Evolutionary conservation across 2,113 vertebrate genomes (phyloP).

Genomic region (Pyxicephalus adspersus): DNA sequence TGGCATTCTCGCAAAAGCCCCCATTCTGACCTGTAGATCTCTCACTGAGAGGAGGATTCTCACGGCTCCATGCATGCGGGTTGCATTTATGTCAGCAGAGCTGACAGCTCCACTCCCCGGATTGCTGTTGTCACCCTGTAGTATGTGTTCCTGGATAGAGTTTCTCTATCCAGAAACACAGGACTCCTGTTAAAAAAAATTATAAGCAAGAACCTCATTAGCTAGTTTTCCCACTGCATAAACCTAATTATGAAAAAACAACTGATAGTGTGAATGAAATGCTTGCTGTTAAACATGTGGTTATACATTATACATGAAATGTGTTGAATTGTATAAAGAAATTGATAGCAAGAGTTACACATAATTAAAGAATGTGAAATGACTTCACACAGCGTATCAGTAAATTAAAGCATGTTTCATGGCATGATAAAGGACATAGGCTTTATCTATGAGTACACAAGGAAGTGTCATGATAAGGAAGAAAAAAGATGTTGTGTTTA

Average conservation of each 20-base stretch:
- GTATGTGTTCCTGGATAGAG: too few relatives aligned
- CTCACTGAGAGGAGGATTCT: too few relatives aligned
- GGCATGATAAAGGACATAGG: conserved; percentile 25
- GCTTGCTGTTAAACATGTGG: background rate
- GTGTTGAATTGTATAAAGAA: background rate
- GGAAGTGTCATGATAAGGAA: background rate
- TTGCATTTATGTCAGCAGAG: too few relatives aligned
- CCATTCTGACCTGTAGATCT: too few relatives aligned
- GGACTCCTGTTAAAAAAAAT: too few relatives aligned
- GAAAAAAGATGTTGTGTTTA: background rate
- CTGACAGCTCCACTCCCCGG: too few relatives aligned
- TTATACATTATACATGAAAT: conserved; percentile 13
- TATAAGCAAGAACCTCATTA: too few relatives aligned
- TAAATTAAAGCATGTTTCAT: conserved; percentile 11
- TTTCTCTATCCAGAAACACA: too few relatives aligned
- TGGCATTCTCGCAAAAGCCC: too few relatives aligned
- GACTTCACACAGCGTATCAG: background rate
- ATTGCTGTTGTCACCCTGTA: too few relatives aligned
- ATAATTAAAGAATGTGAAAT: conserved; percentile 19
- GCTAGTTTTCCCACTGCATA: background rate
- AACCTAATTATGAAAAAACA: background rate
- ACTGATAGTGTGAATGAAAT: background rate
- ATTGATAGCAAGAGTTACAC: conserved; percentile 5
- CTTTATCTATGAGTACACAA: conserved; percentile 18
- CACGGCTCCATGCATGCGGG: too few relatives aligned